Evolutionary conservation across 1,140 invertebrate species (phyloP).

Genomic region (Bombus polaris): DNA sequence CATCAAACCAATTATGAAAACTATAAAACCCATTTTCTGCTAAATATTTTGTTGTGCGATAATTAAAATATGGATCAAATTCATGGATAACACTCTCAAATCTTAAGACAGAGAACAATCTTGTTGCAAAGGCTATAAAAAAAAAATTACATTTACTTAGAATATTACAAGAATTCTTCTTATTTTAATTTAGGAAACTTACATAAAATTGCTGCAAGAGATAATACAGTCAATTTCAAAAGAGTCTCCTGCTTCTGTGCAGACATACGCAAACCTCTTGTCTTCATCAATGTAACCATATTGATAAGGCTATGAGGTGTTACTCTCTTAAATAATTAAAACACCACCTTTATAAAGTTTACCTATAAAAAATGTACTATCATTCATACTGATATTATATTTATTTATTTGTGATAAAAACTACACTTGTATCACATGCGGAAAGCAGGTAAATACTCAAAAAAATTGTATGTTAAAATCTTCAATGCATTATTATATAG

Average conservation of each 20-base stretch:
- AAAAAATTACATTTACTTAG: constrained; percentile 59
- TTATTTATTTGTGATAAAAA: not conserved
- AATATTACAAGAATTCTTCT: constrained; percentile 23
- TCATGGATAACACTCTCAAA: constrained; percentile 99
- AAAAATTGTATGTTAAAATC: not conserved
- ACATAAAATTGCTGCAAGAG: constrained; percentile 96
- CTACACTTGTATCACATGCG: constrained; percentile 9
- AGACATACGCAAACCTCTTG: constrained; percentile 83
- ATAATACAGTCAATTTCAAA: constrained; percentile 95
- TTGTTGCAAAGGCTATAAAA: constrained; percentile 95
- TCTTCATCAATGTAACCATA: constrained; percentile 77
- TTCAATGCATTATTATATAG: not conserved
- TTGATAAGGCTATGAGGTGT: constrained; percentile 17
- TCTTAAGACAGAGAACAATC: constrained; percentile 97
- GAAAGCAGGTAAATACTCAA: not conserved
- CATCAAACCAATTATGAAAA: constrained; percentile 99
- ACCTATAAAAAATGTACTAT: not conserved
- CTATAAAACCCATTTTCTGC: constrained; percentile 98
- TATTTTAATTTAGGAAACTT: constrained; percentile 82
- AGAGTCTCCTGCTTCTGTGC: constrained; percentile 97
- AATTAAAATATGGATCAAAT: constrained; percentile 99
- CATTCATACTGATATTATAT: not conserved
- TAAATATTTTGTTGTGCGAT: constrained; percentile 96
- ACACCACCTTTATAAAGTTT: constrained; percentile 14
- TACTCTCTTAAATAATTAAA: not conserved